Conservation (phyloP, 2,113 vertebrate genomes). For the Hemiscyllium ocellatum region DNA sequence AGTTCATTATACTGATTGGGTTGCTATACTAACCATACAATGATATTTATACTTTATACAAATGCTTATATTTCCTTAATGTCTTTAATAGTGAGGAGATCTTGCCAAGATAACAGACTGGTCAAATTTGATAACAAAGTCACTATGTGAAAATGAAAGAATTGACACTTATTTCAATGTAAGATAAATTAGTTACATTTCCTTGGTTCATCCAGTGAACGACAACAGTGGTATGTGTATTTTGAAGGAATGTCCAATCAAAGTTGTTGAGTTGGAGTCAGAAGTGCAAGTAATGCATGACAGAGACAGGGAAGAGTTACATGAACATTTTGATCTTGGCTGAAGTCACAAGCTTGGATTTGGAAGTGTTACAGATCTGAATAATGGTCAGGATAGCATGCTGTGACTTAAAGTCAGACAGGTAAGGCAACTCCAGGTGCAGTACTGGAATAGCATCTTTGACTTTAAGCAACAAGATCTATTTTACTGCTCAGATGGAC, state of each 20-base stretch:
- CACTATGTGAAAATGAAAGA: not conserved
- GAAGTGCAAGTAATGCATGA: not conserved
- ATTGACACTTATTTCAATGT: no score
- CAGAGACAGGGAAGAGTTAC: no score
- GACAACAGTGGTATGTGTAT: not conserved
- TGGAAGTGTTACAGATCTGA: no score
- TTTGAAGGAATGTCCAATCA: not conserved
- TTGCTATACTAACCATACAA: not conserved
- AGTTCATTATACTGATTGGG: not conserved
- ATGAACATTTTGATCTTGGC: no score
- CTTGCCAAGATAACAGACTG: not conserved
- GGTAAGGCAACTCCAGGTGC: no score
- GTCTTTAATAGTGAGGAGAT: not conserved
- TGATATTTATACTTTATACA: not conserved
- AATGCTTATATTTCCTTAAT: not conserved
- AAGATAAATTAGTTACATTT: conserved; percentile 2
- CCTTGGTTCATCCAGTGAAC: not conserved
- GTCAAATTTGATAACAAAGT: not conserved
- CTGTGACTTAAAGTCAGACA: no score
- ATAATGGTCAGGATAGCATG: no score
- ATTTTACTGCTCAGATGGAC: no score
- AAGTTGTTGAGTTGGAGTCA: not conserved
- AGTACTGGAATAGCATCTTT: no score
- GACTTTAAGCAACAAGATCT: no score
- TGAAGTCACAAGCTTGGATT: no score